Conservation (phyloP, 2,113 vertebrate genomes). For the Ciconia stormi region DNA sequence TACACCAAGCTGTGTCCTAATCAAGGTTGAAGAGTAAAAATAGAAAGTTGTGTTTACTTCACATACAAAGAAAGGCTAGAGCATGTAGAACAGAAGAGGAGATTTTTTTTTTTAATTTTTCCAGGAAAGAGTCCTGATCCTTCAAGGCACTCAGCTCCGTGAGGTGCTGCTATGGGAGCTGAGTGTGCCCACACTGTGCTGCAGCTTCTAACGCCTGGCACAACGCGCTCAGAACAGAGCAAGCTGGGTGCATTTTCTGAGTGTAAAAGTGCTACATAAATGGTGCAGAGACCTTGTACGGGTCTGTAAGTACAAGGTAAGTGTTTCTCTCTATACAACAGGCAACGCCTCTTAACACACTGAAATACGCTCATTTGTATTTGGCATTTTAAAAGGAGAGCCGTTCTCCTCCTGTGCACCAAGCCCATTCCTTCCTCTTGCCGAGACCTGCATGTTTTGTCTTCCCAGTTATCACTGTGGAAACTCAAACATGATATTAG, state of each 20-base stretch:
- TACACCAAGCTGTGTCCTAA: neutral
- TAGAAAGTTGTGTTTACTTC: neutral
- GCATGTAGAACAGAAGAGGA: neutral
- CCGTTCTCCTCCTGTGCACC: neutral
- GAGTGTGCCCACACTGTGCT: accelerated
- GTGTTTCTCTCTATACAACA: neutral
- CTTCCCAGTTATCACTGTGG: neutral
- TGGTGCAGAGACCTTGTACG: neutral
- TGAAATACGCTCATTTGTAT: accelerated
- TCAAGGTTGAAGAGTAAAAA: neutral
- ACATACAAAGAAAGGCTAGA: neutral
- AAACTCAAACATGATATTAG: conserved; percentile 38
- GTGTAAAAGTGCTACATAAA: neutral
- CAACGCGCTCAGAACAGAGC: accelerated
- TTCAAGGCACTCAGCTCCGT: accelerated
- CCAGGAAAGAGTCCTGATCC: neutral
- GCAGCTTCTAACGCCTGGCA: neutral
- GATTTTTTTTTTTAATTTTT: neutral
- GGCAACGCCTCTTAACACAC: neutral
- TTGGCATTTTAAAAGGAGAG: neutral
- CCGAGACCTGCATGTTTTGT: neutral
- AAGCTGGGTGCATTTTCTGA: neutral
- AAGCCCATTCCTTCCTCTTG: neutral
- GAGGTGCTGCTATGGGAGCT: neutral
- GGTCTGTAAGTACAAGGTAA: neutral